A percentile compares a stretch with the other conserved stretches of the same genome.
Conservation (phyloP, 2,888 invertebrate genomes). For the Drosophila demipolita region DNA sequence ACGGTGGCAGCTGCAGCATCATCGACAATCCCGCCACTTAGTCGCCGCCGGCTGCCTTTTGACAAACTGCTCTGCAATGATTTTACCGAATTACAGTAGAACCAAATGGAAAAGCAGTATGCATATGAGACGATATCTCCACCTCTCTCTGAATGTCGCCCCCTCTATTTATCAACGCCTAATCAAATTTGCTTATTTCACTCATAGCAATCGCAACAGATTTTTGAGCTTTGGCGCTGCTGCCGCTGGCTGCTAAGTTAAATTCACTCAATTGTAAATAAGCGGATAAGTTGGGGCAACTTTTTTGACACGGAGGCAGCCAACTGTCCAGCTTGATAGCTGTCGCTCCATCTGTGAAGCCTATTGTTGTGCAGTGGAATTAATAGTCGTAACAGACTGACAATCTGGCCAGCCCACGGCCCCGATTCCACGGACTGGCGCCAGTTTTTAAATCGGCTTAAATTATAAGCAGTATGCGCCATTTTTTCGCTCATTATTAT, state of each 20-base stretch:
- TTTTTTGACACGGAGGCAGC: slow-evolving; percentile 49
- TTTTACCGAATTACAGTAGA: slow-evolving; percentile 34
- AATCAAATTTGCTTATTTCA: slow-evolving; percentile 56
- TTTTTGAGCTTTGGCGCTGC: slow-evolving; percentile 26
- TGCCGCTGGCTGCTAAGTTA: slow-evolving; percentile 33
- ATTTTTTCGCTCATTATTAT: slow-evolving; percentile 65
- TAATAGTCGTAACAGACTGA: slow-evolving; percentile 12
- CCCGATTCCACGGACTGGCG: slow-evolving; percentile 67
- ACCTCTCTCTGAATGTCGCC: neutral
- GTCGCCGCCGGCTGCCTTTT: slow-evolving; percentile 36
- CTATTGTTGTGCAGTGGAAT: slow-evolving; percentile 46
- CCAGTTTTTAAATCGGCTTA: slow-evolving; percentile 78
- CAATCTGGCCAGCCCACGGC: slow-evolving; percentile 47
- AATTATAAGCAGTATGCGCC: slow-evolving; percentile 59
- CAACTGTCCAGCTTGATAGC: slow-evolving; percentile 53
- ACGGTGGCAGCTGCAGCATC: slow-evolving; percentile 63
- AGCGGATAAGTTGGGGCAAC: slow-evolving; percentile 67
- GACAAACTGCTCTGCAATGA: slow-evolving; percentile 60
- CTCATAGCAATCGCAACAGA: slow-evolving; percentile 58
- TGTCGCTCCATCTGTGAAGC: slow-evolving; percentile 41
- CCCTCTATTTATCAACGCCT: slow-evolving; percentile 1
- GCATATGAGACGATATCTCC: slow-evolving; percentile 13
- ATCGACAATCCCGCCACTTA: slow-evolving; percentile 53
- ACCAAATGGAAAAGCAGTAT: slow-evolving; percentile 12
- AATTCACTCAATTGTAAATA: slow-evolving; percentile 71